Evolutionary conservation across 1,140 invertebrate genomes (phyloP).

Genomic region (Drosophila truncata): DNA sequence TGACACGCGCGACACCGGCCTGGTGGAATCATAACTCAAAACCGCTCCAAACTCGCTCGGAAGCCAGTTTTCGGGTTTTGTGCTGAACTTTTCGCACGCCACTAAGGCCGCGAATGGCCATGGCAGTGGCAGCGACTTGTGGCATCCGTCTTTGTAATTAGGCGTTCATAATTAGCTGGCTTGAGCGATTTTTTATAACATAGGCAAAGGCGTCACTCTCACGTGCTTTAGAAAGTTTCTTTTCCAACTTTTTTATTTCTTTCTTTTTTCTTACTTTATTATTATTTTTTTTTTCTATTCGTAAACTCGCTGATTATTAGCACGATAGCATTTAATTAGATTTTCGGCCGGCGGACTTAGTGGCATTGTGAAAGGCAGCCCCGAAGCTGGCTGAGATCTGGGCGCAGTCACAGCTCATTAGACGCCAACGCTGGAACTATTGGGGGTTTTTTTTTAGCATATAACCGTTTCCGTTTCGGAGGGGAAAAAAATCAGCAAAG

Average conservation of each 20-base stretch:
- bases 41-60: constrained; percentile 15
- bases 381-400: constrained; percentile 5
- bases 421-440: constrained; percentile 38
- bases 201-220: constrained; percentile 45
- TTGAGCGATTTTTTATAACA: constrained; percentile 70
- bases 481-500: constrained; percentile 14
- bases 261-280: constrained; percentile 4
- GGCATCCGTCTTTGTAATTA: constrained; percentile 64
- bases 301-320: constrained; percentile 67
- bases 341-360: constrained; percentile 38
- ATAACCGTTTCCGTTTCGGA: constrained; percentile 58
- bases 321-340: constrained; percentile 79
- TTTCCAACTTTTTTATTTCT: constrained; percentile 2
- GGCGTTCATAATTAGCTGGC: constrained; percentile 70
- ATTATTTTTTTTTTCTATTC: constrained; percentile 4
- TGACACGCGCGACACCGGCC: constrained; percentile 70
- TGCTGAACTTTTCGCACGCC: constrained; percentile 64
- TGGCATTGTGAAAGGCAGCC: constrained; percentile 64
- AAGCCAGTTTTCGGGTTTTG: constrained; percentile 54
- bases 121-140: constrained; percentile 42
- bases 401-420: constrained; percentile 60
- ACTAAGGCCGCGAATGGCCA: constrained; percentile 2
- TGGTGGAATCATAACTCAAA: constrained; percentile 74
- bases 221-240: constrained; percentile 69
- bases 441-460: constrained; percentile 52